Evolutionary conservation across 1,140 invertebrate species (phyloP).

Genomic region (Drosophila repleta): DNA sequence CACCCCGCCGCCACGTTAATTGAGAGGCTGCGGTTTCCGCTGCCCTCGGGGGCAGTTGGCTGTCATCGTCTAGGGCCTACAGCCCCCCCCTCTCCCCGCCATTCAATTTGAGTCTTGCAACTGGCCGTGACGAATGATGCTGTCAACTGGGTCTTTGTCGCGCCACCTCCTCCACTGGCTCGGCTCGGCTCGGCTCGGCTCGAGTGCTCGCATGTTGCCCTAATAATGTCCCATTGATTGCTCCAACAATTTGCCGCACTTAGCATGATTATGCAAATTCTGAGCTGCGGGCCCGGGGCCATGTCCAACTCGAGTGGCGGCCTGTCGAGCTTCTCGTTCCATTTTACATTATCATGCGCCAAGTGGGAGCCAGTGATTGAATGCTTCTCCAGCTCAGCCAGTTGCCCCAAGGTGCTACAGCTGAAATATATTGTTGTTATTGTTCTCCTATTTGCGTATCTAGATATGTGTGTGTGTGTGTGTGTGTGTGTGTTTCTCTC

Average conservation of each 20-base stretch:
- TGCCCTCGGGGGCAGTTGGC: constrained; percentile 15
- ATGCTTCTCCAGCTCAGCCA: constrained; percentile 36
- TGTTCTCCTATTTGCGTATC: constrained; percentile 19
- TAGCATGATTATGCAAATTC: constrained; percentile 71
- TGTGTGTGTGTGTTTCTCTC: constrained; percentile 4
- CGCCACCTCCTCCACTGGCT: neutral
- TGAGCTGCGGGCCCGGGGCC: constrained; percentile 13
- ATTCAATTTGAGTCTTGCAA: constrained; percentile 18
- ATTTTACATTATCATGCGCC: constrained; percentile 33
- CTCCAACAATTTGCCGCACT: constrained; percentile 45
- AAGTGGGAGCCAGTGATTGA: constrained; percentile 50
- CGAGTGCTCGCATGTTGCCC: constrained; percentile 73
- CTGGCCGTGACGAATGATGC: constrained; percentile 56
- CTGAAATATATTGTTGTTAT: constrained; percentile 36
- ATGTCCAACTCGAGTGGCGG: constrained; percentile 29
- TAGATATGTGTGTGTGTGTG: neutral
- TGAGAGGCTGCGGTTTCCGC: neutral
- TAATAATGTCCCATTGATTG: constrained; percentile 63
- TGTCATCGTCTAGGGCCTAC: constrained; percentile 12
- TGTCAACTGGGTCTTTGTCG: constrained; percentile 54
- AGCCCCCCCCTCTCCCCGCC: neutral
- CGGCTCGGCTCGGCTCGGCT: neutral
- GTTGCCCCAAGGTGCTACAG: constrained; percentile 41
- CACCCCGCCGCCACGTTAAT: constrained; percentile 49
- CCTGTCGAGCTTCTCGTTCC: constrained; percentile 45